Percentiles rank a stretch among this genome's conserved stretches.
Conservation (phyloP, 1,140 invertebrate species). For the Drosophila virilis region DNA sequence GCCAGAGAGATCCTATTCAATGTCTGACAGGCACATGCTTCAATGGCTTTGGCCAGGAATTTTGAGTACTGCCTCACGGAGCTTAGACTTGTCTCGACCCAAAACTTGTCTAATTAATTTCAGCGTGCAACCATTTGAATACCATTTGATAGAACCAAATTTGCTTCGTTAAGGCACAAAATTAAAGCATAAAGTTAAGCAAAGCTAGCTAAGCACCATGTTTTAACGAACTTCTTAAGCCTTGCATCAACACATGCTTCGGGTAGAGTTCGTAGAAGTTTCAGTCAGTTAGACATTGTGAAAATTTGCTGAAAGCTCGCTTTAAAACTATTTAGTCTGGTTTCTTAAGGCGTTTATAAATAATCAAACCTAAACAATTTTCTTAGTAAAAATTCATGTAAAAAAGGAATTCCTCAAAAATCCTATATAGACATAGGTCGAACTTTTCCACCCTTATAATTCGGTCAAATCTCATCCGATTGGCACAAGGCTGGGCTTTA, state of each 20-base stretch:
- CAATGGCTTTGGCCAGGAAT: conserved; percentile 4
- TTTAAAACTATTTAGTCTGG: neutral
- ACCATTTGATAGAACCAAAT: conserved; percentile 7
- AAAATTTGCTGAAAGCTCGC: neutral
- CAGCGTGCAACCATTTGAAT: conserved; percentile 25
- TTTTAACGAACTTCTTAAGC: neutral
- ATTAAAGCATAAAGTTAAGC: neutral
- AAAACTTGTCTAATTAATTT: conserved; percentile 47
- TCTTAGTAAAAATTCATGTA: no score
- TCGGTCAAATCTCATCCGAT: no score
- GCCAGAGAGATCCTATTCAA: conserved; percentile 12
- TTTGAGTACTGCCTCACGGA: neutral
- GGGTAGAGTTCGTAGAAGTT: neutral
- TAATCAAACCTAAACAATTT: no score
- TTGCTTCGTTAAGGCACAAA: neutral
- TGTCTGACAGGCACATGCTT: conserved; percentile 24
- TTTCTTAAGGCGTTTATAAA: no score
- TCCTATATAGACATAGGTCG: no score
- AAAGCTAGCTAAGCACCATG: neutral
- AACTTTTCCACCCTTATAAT: no score
- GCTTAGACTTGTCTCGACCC: neutral
- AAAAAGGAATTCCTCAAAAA: no score
- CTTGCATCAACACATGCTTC: neutral
- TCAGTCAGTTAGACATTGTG: no score
- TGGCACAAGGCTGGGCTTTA: no score